Evolutionary conservation across 2,113 vertebrate genomes (phyloP).

Genomic region (Syngnathus scovelli): DNA sequence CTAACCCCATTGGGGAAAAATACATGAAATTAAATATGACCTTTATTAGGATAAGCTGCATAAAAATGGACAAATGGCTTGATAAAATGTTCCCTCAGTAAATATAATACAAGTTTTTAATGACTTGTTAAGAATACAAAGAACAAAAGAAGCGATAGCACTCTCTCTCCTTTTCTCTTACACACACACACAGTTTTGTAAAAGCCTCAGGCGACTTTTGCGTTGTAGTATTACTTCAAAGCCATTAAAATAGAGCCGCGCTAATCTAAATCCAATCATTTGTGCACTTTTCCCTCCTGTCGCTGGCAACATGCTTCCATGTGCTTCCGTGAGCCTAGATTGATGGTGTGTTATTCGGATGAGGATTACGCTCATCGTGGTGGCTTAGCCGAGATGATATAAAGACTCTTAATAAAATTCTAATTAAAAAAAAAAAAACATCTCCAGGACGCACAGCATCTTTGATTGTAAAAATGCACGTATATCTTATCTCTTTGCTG

Average conservation of each 20-base stretch:
- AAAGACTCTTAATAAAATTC: slow-evolving; percentile 75
- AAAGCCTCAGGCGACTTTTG: slow-evolving; percentile 51
- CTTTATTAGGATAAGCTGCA: no score
- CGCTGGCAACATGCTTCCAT: slow-evolving; percentile 47
- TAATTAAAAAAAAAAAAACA: slow-evolving; percentile 56
- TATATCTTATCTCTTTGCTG: slow-evolving; percentile 21
- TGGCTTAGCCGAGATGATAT: slow-evolving; percentile 65
- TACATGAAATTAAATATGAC: no score
- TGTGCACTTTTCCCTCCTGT: slow-evolving; percentile 53
- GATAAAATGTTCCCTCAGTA: no score
- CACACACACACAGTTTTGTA: slow-evolving; percentile 4
- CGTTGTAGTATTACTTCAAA: slow-evolving; percentile 62
- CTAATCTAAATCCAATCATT: slow-evolving; percentile 76
- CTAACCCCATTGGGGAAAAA: no score
- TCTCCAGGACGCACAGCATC: slow-evolving; percentile 5
- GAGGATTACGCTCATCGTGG: slow-evolving; percentile 72
- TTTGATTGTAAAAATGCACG: slow-evolving; percentile 13
- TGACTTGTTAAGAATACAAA: not conserved
- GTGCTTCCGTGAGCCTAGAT: slow-evolving; percentile 55
- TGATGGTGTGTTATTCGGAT: slow-evolving; percentile 76
- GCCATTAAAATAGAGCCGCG: slow-evolving; percentile 64
- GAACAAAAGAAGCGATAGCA: not conserved
- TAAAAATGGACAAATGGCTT: no score
- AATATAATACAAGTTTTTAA: not conserved
- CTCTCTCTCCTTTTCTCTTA: slow-evolving; percentile 9